phyloP scores from a whole-genome alignment of 2,797 vertebrate genomes.

The Neosilurus hyrtlii region DNA sequence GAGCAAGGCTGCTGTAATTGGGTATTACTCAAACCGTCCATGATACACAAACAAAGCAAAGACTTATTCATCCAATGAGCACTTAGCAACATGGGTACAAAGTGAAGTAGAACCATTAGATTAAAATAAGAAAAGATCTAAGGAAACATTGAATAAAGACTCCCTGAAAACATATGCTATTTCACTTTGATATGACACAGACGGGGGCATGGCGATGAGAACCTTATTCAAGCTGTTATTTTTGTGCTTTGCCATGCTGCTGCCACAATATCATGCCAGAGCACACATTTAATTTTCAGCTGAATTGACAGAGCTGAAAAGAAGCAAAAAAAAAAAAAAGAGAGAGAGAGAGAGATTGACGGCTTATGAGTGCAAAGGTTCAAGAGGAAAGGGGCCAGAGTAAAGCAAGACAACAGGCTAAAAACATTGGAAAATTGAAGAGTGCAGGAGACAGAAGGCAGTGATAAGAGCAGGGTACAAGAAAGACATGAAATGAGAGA shows the following conservation, averaged over 20 bases:
- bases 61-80: constrained; percentile 46
- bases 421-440: background rate
- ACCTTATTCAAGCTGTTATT: constrained; percentile 21
- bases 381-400: constrained; percentile 11
- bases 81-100: constrained; percentile 4
- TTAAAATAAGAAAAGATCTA: background rate
- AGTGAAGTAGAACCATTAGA: constrained; percentile 19
- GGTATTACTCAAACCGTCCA: constrained; percentile 45
- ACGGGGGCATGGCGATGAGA: constrained; percentile 18
- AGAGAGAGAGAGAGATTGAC: background rate
- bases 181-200: constrained; percentile 29
- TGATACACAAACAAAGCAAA: constrained; percentile 38
- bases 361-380: background rate
- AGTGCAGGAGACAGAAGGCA: constrained; percentile 1
- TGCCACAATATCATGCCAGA: constrained; percentile 40
- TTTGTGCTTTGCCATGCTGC: constrained; percentile 24
- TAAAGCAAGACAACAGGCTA: constrained; percentile 30
- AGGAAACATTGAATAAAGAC: background rate
- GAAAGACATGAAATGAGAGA: constrained; percentile 19
- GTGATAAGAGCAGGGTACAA: constrained; percentile 3
- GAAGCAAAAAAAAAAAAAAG: background rate
- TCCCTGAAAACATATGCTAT: background rate
- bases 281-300: constrained; percentile 43
- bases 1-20: constrained; percentile 38
- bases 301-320: constrained; percentile 34